These are phyloP conservation scores for Peromyscus melanophrys DNA, from an alignment of 2,797 vertebrate genomes.

Conservation along the genomic window DNA sequence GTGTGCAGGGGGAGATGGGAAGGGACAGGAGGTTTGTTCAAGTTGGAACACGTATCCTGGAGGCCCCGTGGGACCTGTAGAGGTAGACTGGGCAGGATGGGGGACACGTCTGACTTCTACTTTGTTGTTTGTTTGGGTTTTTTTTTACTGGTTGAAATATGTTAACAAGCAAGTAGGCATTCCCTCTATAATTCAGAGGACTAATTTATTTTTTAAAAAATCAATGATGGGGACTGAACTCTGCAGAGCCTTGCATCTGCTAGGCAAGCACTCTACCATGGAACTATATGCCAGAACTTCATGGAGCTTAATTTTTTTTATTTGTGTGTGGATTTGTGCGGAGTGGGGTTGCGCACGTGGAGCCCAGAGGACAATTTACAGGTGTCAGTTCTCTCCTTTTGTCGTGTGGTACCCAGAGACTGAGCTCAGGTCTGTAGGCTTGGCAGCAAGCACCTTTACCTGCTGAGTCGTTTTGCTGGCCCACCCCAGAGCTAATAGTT, in stretches of 20 bases:
- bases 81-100: not conserved
- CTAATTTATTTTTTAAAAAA: not conserved
- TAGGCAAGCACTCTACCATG: not conserved
- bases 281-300: not conserved
- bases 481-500: not conserved
- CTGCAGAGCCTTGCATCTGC: not conserved
- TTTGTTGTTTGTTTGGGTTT: not conserved
- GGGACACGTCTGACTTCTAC: not conserved
- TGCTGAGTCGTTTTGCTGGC: not conserved
- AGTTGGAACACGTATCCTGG: not conserved
- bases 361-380: not conserved
- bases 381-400: not conserved
- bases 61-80: not conserved
- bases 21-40: not conserved
- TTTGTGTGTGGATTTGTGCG: not conserved
- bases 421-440: not conserved
- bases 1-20: not conserved
- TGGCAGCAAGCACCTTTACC: not conserved
- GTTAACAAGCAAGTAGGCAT: not conserved
- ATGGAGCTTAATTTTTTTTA: not conserved
- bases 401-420: not conserved
- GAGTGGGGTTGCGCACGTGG: not conserved
- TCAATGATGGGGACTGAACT: not conserved
- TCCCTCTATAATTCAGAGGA: conserved; percentile 28
- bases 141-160: not conserved